Conservation (phyloP, 2,113 vertebrate genomes). For the Marmota monax region DNA sequence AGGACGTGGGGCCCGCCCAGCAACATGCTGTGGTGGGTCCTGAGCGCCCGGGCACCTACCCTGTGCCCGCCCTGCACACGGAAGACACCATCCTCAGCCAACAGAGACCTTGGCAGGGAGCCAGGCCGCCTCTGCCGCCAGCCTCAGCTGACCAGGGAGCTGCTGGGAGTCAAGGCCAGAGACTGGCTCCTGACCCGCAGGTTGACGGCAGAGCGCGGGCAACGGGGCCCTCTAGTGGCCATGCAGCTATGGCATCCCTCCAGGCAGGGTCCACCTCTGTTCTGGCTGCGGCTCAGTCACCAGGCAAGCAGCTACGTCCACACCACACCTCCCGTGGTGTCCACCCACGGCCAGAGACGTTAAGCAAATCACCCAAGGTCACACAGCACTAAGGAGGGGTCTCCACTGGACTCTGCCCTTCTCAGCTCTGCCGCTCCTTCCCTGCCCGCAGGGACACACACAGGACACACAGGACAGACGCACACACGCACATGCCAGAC, state of each 20-base stretch:
- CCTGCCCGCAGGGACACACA: background rate
- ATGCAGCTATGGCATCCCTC: accelerated
- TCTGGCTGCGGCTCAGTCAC: accelerated
- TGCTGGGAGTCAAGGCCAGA: background rate
- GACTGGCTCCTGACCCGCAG: too few relatives aligned
- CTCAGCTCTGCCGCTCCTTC: background rate
- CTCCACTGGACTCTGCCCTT: too few relatives aligned
- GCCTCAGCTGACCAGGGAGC: too few relatives aligned
- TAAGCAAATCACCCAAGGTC: background rate
- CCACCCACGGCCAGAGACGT: background rate
- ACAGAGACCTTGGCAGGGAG: too few relatives aligned
- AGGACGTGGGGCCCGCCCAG: background rate
- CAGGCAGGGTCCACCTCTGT: too few relatives aligned
- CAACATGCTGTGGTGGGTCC: too few relatives aligned
- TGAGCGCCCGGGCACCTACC: too few relatives aligned
- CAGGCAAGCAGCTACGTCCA: accelerated
- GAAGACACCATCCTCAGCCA: background rate
- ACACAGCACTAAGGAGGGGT: background rate
- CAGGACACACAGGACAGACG: background rate
- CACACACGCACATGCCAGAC: too few relatives aligned
- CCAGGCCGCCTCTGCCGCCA: background rate
- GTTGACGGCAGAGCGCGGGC: background rate
- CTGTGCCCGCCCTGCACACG: background rate
- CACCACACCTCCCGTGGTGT: too few relatives aligned
- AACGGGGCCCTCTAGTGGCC: constrained; percentile 22